phyloP scores from a whole-genome alignment of 2,797 vertebrate genomes.

The Galago senegalensis region DNA sequence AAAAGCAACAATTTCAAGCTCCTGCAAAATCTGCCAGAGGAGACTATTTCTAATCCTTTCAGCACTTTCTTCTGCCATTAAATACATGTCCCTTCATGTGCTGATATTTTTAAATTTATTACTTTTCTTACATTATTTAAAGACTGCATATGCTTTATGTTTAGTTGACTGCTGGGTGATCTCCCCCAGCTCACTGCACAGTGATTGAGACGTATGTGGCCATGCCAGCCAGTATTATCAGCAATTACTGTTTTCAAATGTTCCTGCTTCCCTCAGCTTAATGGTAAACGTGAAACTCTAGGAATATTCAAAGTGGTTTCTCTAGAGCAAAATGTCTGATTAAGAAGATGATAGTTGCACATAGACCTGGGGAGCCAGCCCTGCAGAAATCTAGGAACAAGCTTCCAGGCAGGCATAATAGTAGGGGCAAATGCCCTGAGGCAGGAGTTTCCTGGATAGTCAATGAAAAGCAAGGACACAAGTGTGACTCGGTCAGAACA shows the following conservation, averaged over 20 bases:
- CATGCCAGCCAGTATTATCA: not conserved
- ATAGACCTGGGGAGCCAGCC: not conserved
- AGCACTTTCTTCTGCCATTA: not conserved
- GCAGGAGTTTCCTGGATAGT: not conserved
- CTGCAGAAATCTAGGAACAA: not conserved
- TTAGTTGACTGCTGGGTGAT: not conserved
- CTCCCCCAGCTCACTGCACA: not conserved
- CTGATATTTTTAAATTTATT: not conserved
- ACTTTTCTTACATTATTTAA: not conserved
- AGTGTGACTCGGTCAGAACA: not conserved
- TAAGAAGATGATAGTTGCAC: not conserved
- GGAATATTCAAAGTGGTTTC: not conserved
- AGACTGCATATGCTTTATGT: not conserved
- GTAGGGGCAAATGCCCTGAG: not conserved
- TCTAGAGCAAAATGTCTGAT: not conserved
- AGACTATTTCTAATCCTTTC: not conserved
- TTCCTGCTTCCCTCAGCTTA: not conserved
- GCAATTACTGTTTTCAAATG: not conserved
- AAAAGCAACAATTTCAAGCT: not conserved
- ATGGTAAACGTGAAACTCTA: not conserved
- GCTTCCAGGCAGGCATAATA: not conserved
- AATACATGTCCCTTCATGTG: not conserved
- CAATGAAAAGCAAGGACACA: not conserved
- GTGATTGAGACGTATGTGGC: not conserved
- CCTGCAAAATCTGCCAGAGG: not conserved